These are phyloP conservation scores for Zaprionus vittiger DNA, from an alignment of 1,140 invertebrate species.

Conservation along the genomic window DNA sequence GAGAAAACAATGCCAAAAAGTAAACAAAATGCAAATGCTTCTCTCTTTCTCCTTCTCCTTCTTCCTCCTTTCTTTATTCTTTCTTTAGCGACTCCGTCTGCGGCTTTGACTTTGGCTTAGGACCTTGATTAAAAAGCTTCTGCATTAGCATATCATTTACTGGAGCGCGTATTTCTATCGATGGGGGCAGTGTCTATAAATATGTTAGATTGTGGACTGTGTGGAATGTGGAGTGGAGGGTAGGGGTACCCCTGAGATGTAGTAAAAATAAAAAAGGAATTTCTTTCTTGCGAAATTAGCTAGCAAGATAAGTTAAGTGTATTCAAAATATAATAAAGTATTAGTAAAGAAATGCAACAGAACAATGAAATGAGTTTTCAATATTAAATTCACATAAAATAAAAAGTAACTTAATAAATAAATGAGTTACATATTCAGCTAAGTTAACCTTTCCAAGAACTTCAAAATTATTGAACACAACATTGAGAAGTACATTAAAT, in stretches of 20 bases:
- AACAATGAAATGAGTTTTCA: no score
- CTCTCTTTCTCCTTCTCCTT: neutral
- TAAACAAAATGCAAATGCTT: conserved; percentile 79
- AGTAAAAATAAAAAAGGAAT: neutral
- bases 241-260: neutral
- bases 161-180: conserved; percentile 27
- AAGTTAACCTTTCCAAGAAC: no score
- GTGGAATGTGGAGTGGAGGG: neutral
- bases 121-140: conserved; percentile 80
- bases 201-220: conserved; percentile 6
- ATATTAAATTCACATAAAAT: no score
- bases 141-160: conserved; percentile 79
- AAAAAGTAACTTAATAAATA: no score
- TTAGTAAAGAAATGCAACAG: no score
- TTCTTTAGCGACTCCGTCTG: conserved; percentile 13
- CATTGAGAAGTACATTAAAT: no score
- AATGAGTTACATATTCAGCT: no score
- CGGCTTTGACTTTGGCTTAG: conserved; percentile 39
- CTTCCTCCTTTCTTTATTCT: conserved; percentile 27
- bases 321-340: neutral
- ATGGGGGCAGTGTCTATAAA: conserved; percentile 57
- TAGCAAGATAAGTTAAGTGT: neutral
- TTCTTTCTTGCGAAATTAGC: neutral
- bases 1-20: conserved; percentile 63
- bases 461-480: no score